Percentiles rank a stretch among this genome's conserved stretches.
phyloP scores from a whole-genome alignment of 2,888 invertebrate species.

The Sphaerophoria rueppellii region DNA sequence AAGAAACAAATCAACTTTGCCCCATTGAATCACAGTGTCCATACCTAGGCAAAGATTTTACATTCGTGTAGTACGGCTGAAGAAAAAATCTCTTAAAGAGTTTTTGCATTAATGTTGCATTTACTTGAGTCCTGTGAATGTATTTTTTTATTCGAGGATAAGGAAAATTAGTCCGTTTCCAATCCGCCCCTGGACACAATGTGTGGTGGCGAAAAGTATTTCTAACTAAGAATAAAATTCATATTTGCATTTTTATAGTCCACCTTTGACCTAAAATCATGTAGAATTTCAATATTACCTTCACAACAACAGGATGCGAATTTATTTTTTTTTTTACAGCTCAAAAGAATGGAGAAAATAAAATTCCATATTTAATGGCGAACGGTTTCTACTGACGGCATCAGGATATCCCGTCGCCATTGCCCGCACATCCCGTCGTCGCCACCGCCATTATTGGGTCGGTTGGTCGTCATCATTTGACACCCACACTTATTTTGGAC shows the following conservation, averaged over 20 bases:
- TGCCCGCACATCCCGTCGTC: neutral
- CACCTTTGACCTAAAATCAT: slow-evolving; percentile 65
- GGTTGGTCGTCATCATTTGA: neutral
- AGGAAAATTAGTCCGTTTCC: neutral
- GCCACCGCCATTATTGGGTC: neutral
- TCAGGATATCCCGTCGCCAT: slow-evolving; percentile 20
- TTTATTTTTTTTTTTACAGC: slow-evolving; percentile 57
- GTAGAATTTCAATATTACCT: slow-evolving; percentile 70
- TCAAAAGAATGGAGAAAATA: slow-evolving; percentile 64
- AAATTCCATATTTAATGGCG: slow-evolving; percentile 69
- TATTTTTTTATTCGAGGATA: too few species aligned
- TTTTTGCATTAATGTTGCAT: too few species aligned
- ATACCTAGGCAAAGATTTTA: too few species aligned
- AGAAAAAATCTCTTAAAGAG: too few species aligned
- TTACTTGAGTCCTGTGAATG: too few species aligned
- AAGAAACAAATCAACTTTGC: too few species aligned
- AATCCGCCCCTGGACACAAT: neutral
- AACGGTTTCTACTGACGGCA: slow-evolving; percentile 51
- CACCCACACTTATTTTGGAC: neutral
- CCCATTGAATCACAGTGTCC: too few species aligned
- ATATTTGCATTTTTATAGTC: slow-evolving; percentile 66
- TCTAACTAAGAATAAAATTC: slow-evolving; percentile 21
- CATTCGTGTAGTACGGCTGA: too few species aligned
- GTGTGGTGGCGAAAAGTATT: slow-evolving; percentile 13
- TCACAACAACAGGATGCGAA: slow-evolving; percentile 65